Percentiles rank a stretch among this genome's conserved stretches.
phyloP scores from a whole-genome alignment of 1,140 invertebrate genomes.

The Pogonomyrmex barbatus region DNA sequence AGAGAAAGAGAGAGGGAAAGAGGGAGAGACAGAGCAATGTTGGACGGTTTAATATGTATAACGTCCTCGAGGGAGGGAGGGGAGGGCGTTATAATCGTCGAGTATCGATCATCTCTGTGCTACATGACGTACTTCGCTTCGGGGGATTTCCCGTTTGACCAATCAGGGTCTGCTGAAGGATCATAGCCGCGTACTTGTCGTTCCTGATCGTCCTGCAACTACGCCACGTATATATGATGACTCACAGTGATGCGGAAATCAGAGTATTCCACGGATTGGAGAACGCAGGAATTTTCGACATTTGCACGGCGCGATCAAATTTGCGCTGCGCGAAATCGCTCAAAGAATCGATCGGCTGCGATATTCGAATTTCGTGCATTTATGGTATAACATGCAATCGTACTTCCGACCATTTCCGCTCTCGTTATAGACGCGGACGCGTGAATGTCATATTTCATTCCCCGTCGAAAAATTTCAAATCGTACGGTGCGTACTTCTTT shows the following conservation, averaged over 20 bases:
- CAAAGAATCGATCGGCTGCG: background rate
- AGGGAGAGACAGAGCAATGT: background rate
- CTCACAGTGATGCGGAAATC: background rate
- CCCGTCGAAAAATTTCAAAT: conserved; percentile 21
- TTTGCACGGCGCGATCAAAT: background rate
- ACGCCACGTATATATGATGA: background rate
- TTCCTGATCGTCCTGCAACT: conserved; percentile 60
- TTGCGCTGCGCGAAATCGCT: background rate
- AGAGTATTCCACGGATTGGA: background rate
- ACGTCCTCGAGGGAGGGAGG: conserved; percentile 53
- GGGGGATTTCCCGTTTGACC: conserved; percentile 67
- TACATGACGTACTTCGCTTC: conserved; percentile 65
- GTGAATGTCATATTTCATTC: conserved; percentile 41
- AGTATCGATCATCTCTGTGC: conserved; percentile 66
- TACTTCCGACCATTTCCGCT: background rate
- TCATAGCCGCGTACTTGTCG: conserved; percentile 52
- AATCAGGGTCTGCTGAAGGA: conserved; percentile 60
- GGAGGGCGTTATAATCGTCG: conserved; percentile 70
- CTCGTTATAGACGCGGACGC: background rate
- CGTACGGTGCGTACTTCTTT: background rate
- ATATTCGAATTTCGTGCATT: conserved; percentile 20
- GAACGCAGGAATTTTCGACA: conserved; percentile 16
- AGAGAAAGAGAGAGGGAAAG: conserved; percentile 9
- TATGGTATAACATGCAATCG: background rate
- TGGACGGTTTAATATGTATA: conserved; percentile 72